A percentile compares a stretch with the other conserved stretches of the same genome.
phyloP scores from a whole-genome alignment of 2,888 invertebrate genomes.

The Oscheius myriophilus region DNA sequence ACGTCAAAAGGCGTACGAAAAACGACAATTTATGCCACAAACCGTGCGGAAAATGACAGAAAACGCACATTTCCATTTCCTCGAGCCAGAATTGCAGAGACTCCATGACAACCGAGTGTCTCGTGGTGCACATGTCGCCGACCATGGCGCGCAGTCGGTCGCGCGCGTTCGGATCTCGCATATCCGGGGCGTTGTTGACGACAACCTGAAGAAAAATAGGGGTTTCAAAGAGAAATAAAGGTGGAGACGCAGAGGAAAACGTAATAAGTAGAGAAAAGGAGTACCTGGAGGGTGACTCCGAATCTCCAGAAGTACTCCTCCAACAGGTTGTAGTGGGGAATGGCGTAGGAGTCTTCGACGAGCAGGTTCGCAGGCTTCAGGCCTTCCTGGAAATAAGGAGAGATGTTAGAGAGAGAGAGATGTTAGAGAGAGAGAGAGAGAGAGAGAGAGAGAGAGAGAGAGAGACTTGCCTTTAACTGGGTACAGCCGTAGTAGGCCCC shows the following conservation, averaged over 20 bases:
- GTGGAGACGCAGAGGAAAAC: background rate
- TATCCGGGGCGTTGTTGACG: slow-evolving; percentile 69
- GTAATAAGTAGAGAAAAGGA: background rate
- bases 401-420: background rate
- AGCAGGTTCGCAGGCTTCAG: slow-evolving; percentile 68
- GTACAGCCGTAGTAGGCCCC: slow-evolving; percentile 69
- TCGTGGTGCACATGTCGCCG: slow-evolving; percentile 66
- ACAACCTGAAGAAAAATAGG: slow-evolving; percentile 63
- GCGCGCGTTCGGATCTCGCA: slow-evolving; percentile 56
- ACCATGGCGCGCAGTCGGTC: slow-evolving; percentile 59
- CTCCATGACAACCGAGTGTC: slow-evolving; percentile 68
- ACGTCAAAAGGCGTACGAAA: too few relatives aligned
- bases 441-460: background rate
- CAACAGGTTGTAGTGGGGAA: slow-evolving; percentile 65
- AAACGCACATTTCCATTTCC: slow-evolving; percentile 60
- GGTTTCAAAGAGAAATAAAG: too few relatives aligned
- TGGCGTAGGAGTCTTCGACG: slow-evolving; percentile 68
- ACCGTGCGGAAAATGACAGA: background rate
- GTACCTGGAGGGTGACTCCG: slow-evolving; percentile 64
- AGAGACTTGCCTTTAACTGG: slow-evolving; percentile 45
- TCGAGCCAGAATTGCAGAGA: slow-evolving; percentile 69
- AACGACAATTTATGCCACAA: too few relatives aligned
- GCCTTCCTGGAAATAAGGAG: slow-evolving; percentile 46
- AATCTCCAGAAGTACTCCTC: slow-evolving; percentile 70
- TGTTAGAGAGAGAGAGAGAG: too few relatives aligned